Conservation (phyloP, 2,797 vertebrate genomes). For the Rhinella marina region DNA sequence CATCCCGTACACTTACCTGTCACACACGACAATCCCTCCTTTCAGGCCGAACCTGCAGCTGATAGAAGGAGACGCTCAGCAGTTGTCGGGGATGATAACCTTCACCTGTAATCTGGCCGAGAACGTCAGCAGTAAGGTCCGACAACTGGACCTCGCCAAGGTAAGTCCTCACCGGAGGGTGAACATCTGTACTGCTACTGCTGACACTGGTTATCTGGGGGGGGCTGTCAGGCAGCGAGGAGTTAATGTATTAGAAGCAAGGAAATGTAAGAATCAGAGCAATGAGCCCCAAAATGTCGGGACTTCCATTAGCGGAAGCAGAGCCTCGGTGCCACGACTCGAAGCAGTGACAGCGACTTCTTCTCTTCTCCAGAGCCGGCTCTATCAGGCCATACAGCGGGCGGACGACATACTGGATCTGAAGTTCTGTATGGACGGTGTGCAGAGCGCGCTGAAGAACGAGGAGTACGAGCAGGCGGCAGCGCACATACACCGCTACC, state of each 20-base stretch:
- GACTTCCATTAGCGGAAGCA: too few relatives aligned
- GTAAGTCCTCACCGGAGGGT: conserved; percentile 67
- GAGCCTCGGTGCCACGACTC: too few relatives aligned
- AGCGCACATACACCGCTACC: conserved; percentile 95
- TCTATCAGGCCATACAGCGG: conserved; percentile 97
- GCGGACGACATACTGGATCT: conserved; percentile 96
- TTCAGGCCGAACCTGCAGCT: conserved; percentile 91
- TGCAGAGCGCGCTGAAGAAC: conserved; percentile 89
- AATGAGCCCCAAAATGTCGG: too few relatives aligned
- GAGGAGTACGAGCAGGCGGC: conserved; percentile 97
- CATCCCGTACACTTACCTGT: too few relatives aligned
- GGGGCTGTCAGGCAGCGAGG: too few relatives aligned
- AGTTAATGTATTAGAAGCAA: too few relatives aligned
- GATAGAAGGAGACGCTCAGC: conserved; percentile 93
- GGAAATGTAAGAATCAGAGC: too few relatives aligned
- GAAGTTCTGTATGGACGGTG: conserved; percentile 98
- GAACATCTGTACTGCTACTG: too few relatives aligned
- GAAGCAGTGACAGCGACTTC: neutral
- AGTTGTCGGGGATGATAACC: conserved; percentile 94
- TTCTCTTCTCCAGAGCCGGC: conserved; percentile 82
- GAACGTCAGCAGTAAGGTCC: conserved; percentile 95
- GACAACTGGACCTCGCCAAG: conserved; percentile 97
- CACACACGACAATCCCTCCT: conserved; percentile 1
- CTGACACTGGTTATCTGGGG: too few relatives aligned
- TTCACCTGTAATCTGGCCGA: conserved; percentile 97